Conservation (phyloP, 1,140 invertebrate genomes). For the Saccostrea glomerata region DNA sequence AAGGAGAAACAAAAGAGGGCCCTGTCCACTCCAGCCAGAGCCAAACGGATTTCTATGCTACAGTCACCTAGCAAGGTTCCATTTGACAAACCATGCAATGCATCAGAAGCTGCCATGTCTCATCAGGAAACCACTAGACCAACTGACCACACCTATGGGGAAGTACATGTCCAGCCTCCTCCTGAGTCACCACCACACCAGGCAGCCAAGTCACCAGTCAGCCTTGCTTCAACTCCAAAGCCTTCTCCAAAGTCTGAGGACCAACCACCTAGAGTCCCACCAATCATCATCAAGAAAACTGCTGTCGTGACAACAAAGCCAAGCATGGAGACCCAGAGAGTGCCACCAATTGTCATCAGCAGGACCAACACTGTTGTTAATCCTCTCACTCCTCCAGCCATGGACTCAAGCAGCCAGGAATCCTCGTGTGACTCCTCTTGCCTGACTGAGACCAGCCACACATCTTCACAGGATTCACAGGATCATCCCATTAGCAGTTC, state of each 20-base stretch:
- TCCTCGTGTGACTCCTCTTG: background rate
- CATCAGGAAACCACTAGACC: background rate
- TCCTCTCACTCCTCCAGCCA: background rate
- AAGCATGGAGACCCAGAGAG: background rate
- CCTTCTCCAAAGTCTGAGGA: background rate
- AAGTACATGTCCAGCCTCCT: background rate
- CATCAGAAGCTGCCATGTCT: background rate
- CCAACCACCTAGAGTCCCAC: background rate
- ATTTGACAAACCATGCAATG: background rate
- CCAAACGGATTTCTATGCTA: background rate
- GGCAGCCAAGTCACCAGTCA: background rate
- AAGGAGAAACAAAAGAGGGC: constrained; percentile 7
- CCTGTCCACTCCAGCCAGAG: background rate
- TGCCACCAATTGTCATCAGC: background rate
- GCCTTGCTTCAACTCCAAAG: background rate
- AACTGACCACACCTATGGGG: background rate
- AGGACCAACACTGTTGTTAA: constrained; percentile 2
- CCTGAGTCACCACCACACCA: background rate
- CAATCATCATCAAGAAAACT: constrained; percentile 27
- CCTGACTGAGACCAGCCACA: background rate
- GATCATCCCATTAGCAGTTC: background rate
- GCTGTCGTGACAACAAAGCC: background rate
- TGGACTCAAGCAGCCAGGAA: background rate
- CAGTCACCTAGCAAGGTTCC: background rate
- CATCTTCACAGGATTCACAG: background rate